Conservation (phyloP, 1,140 invertebrate genomes). For the Ctenoplectra terminalis region DNA sequence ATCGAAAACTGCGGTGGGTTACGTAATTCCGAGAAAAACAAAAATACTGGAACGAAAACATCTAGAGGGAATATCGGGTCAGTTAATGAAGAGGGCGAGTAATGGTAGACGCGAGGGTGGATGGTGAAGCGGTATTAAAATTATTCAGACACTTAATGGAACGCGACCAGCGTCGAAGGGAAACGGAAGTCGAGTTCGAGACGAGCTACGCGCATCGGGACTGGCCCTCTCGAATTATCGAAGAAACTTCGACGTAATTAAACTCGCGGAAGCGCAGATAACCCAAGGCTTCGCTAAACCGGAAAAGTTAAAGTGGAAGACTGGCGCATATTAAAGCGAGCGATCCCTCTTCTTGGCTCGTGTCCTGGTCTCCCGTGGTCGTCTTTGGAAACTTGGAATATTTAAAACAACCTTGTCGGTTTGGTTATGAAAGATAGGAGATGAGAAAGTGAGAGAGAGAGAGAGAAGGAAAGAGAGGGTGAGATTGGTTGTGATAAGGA, state of each 20-base stretch:
- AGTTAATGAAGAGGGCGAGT: slow-evolving; percentile 24
- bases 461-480: no score
- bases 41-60: slow-evolving; percentile 39
- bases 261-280: slow-evolving; percentile 77
- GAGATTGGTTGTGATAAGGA: slow-evolving; percentile 11
- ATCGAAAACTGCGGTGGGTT: slow-evolving; percentile 4
- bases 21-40: slow-evolving; percentile 36
- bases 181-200: slow-evolving; percentile 53
- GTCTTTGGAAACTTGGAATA: slow-evolving; percentile 59
- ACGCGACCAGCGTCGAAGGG: slow-evolving; percentile 52
- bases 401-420: slow-evolving; percentile 61
- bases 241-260: slow-evolving; percentile 79
- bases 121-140: slow-evolving; percentile 49
- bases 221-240: slow-evolving; percentile 76
- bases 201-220: slow-evolving; percentile 70
- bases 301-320: slow-evolving; percentile 78
- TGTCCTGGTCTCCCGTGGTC: slow-evolving; percentile 7
- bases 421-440: slow-evolving; percentile 15
- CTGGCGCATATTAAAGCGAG: slow-evolving; percentile 72
- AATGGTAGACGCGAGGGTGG: not conserved
- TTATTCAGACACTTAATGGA: slow-evolving; percentile 60
- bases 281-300: slow-evolving; percentile 72
- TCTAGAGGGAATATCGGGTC: slow-evolving; percentile 22
- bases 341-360: slow-evolving; percentile 53
- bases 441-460: no score